Evolutionary conservation across 2,888 invertebrate genomes (phyloP).

Genomic region (Ephialtes manifestator): DNA sequence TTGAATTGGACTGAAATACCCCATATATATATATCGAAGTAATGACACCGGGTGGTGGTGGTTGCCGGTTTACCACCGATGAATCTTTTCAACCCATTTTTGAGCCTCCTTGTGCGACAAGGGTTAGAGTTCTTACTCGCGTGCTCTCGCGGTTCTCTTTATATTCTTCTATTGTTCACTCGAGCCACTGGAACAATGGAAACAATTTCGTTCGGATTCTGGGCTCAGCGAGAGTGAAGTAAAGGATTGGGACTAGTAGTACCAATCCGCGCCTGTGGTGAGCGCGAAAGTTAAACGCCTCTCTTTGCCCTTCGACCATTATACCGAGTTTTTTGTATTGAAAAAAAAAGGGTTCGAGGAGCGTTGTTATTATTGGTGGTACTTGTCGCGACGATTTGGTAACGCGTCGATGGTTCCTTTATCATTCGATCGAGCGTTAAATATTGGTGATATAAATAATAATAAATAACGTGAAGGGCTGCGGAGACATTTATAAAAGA

Average conservation of each 20-base stretch:
- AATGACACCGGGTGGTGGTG: conserved; percentile 28
- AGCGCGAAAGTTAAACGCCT: conserved; percentile 58
- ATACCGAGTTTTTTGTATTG: conserved; percentile 34
- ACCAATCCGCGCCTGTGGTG: neutral
- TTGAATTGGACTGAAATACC: too few species aligned
- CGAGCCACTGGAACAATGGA: conserved; percentile 72
- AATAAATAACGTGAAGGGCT: conserved; percentile 41
- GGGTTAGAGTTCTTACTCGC: conserved; percentile 57
- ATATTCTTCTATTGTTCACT: conserved; percentile 63
- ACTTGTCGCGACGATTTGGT: conserved; percentile 68
- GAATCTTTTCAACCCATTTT: conserved; percentile 49
- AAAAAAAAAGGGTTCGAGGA: conserved; percentile 36
- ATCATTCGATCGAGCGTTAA: conserved; percentile 64
- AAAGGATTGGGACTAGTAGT: conserved; percentile 10
- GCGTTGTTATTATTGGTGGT: conserved; percentile 44
- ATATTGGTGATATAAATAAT: conserved; percentile 59
- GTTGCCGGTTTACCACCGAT: conserved; percentile 13
- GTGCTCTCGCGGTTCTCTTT: conserved; percentile 61
- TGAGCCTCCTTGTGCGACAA: conserved; percentile 12
- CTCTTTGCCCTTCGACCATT: conserved; percentile 54
- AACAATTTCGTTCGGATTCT: conserved; percentile 68
- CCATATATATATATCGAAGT: neutral
- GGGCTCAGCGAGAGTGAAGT: conserved; percentile 1
- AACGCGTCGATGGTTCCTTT: conserved; percentile 70
- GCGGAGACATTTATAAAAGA: conserved; percentile 23